phyloP scores from a whole-genome alignment of 2,797 vertebrate species.

The Pristis pectinata region DNA sequence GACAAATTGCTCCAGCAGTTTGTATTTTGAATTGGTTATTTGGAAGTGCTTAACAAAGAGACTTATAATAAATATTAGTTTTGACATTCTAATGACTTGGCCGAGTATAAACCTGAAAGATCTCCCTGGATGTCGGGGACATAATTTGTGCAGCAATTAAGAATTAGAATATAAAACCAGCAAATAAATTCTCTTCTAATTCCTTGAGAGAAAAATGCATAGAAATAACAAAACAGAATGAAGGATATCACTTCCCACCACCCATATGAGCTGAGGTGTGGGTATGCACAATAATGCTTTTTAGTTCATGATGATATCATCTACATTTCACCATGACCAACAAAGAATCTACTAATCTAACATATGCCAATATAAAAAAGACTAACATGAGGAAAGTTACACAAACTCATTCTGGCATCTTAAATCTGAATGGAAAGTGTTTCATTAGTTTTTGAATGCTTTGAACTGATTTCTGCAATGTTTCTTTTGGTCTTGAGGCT shows the following conservation, averaged over 20 bases:
- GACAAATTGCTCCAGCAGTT: too few relatives aligned
- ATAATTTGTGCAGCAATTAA: neutral
- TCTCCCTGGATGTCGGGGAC: neutral
- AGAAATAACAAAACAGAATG: neutral
- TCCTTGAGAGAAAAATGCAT: neutral
- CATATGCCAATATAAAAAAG: neutral
- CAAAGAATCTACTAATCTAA: neutral
- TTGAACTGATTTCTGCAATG: neutral
- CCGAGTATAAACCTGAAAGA: neutral
- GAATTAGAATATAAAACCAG: neutral
- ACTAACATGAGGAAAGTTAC: neutral
- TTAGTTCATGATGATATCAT: neutral
- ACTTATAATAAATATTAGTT: neutral
- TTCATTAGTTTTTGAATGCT: neutral
- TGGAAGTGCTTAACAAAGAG: too few relatives aligned
- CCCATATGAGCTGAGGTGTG: neutral
- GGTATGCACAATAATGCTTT: neutral
- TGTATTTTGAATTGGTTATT: too few relatives aligned
- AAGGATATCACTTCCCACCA: neutral
- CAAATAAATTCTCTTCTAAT: neutral
- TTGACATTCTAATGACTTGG: neutral
- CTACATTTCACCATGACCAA: neutral
- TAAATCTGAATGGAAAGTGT: neutral
- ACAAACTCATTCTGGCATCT: neutral
- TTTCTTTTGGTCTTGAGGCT: neutral